Evolutionary conservation across 2,888 invertebrate genomes (phyloP), one percentile per base, ranked within the genome.

Genomic region (Tetrapedia diversipes): DNA sequence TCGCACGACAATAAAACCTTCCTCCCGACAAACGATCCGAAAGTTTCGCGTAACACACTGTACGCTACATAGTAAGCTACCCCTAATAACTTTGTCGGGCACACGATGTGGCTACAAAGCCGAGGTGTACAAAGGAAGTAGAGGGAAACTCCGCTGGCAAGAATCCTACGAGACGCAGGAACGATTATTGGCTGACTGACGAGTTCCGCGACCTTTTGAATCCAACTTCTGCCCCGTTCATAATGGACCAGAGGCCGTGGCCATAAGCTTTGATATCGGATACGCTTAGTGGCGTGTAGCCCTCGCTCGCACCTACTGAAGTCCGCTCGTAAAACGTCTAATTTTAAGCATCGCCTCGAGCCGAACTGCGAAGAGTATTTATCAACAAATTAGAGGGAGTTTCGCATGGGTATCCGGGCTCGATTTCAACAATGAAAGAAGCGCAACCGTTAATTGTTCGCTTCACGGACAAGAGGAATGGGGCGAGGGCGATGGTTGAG

Each of bases 281-380:
- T 86, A 87, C 81, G 83, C 67, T 83, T 84, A 80, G 84, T 80
- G 78, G 72, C 61, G 66, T 45, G 66, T 80, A 68, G 60, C 60
- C 65, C 68, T 75, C 73, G 79, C 81, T 81, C 78, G 80, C 80
- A 80, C 75, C 79, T 80, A 70, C 77, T 49, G 77, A 68, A 54
- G 64, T 70, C 34, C 65, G 81, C 86, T 86, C 88, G 81, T 88
- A 88, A 88, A 88, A 85, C 79, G 81, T 87, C 86, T 88, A 88
- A 88, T 87, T 88, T 88, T 88, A 88, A 86, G 84, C 77, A 64
- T 66, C 76, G 65, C 43, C 68, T 7, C 34, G 45, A 47, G 45
- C 41, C 70, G 69, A 61, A 66, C 72, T 73, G 71, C 74, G 57
- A 78, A 84, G 80, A 81, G 81, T 88, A 88, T 87, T 86, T 86